phyloP scores from a whole-genome alignment of 2,888 invertebrate species.

The Meganola albula region DNA sequence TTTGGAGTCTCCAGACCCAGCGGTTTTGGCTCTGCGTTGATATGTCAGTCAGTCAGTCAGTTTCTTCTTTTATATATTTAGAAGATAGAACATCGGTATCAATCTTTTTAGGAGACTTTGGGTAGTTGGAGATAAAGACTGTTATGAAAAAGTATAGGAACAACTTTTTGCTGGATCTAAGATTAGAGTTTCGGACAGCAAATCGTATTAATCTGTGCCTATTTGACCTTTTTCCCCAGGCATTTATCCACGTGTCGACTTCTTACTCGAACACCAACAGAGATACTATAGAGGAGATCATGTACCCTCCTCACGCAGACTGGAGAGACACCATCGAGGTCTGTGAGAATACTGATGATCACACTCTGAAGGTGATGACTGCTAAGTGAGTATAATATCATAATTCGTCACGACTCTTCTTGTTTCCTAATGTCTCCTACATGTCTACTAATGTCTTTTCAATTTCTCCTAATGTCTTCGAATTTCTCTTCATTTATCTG shows the following conservation, averaged over 20 bases:
- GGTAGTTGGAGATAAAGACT: neutral
- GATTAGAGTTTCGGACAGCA: neutral
- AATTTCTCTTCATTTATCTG: too few relatives aligned
- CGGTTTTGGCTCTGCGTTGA: too few relatives aligned
- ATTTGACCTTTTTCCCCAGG: slow-evolving; percentile 47
- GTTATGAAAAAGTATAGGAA: neutral
- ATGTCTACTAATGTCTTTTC: neutral
- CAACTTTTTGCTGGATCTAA: neutral
- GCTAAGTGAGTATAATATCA: slow-evolving; percentile 72
- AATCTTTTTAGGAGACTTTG: neutral
- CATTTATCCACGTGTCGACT: slow-evolving; percentile 89
- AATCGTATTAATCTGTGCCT: neutral
- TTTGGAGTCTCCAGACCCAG: too few relatives aligned
- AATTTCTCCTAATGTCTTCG: too few relatives aligned
- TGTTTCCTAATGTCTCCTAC: neutral
- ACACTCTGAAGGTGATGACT: slow-evolving; percentile 75
- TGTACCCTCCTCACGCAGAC: slow-evolving; percentile 83
- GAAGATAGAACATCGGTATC: neutral
- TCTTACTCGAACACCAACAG: slow-evolving; percentile 91
- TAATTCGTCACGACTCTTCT: neutral
- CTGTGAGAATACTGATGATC: slow-evolving; percentile 79
- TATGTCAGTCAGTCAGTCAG: too few relatives aligned
- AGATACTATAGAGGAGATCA: slow-evolving; percentile 83
- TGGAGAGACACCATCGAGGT: slow-evolving; percentile 83
- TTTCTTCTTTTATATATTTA: neutral